A percentile compares a stretch with the other conserved stretches of the same genome.
Conservation (phyloP, 2,888 invertebrate genomes). For the Pilophorus perplexus region DNA sequence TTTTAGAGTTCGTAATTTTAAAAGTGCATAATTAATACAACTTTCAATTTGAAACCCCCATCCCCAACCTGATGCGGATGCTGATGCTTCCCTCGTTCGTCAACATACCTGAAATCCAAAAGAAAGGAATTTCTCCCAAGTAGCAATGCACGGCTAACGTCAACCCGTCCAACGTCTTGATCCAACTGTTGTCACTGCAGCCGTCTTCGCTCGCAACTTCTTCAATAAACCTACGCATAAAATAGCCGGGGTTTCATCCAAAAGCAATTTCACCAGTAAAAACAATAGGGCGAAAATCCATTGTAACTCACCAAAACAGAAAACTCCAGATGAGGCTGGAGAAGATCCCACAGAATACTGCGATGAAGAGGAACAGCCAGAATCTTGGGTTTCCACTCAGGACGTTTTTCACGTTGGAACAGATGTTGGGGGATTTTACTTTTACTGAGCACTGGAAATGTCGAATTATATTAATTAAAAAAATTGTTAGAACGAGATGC, state of each 20-base stretch:
- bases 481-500: too few species aligned
- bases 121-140: slow-evolving; percentile 54
- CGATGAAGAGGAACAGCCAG: slow-evolving; percentile 43
- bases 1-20: too few species aligned
- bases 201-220: slow-evolving; percentile 35
- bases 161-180: slow-evolving; percentile 56
- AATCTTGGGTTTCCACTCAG: slow-evolving; percentile 33
- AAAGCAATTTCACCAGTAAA: too few species aligned
- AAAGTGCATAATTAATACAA: too few species aligned
- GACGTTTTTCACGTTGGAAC: slow-evolving; percentile 13
- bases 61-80: too few species aligned
- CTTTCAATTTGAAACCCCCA: too few species aligned
- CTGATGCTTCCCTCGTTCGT: too few species aligned
- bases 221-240: slow-evolving; percentile 39
- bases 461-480: too few species aligned
- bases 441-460: slow-evolving; percentile 53
- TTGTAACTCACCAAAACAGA: slow-evolving; percentile 44
- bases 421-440: slow-evolving; percentile 58
- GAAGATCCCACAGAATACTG: slow-evolving; percentile 41
- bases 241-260: too few species aligned
- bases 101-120: slow-evolving; percentile 52
- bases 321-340: slow-evolving; percentile 41
- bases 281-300: too few species aligned
- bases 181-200: slow-evolving; percentile 50
- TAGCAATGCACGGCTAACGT: slow-evolving; percentile 53